Conservation (phyloP, 2,888 invertebrate genomes). For the Sinotaia quadrata region DNA sequence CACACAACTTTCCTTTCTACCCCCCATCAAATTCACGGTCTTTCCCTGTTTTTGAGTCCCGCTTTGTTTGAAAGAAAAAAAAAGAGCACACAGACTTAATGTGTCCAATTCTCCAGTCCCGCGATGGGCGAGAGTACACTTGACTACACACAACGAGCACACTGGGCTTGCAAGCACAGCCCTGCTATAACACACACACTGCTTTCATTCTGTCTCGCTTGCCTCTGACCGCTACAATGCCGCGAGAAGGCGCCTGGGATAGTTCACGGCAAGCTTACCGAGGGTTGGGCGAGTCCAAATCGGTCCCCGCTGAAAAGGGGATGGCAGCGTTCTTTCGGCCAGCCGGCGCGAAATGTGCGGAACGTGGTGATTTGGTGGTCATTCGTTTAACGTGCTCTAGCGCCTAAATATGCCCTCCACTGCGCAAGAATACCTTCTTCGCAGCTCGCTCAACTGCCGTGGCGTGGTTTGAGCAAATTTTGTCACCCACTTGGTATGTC, state of each 20-base stretch:
- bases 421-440: no score
- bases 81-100: no score
- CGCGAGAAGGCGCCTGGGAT: slow-evolving; percentile 24
- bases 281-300: slow-evolving; percentile 21
- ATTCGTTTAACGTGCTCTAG: no score
- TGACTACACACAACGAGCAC: not conserved
- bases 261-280: slow-evolving; percentile 22
- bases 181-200: not conserved
- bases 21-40: not conserved
- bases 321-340: not conserved
- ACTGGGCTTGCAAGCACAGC: not conserved
- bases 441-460: no score
- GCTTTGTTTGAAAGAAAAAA: not conserved
- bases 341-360: no score
- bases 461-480: no score
- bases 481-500: no score
- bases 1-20: not conserved
- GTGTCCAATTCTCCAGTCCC: not conserved
- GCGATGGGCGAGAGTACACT: not conserved
- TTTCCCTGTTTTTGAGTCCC: not conserved
- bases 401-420: no score
- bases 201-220: not conserved
- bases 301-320: not conserved
- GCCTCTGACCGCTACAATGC: slow-evolving; percentile 12
- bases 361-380: no score